phyloP scores from a whole-genome alignment of 2,888 invertebrate genomes.

The Aromia moschata region DNA sequence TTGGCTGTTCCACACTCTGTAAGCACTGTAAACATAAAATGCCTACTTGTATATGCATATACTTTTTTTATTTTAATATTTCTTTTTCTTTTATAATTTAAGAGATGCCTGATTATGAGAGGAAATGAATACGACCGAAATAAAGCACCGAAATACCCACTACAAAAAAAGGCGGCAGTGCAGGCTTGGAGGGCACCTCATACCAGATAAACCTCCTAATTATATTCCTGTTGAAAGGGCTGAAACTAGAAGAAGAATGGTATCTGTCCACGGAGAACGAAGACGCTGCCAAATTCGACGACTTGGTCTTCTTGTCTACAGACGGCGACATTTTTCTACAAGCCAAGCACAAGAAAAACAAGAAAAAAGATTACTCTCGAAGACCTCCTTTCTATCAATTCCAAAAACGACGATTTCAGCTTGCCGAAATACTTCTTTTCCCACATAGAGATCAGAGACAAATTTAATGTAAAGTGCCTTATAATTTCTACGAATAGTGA shows the following conservation, averaged over 20 bases:
- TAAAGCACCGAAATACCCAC: too few relatives aligned
- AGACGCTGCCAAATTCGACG: constrained; percentile 1
- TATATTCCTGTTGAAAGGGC: background rate
- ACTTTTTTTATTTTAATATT: too few relatives aligned
- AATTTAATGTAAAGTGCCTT: background rate
- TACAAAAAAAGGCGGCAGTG: constrained; percentile 1
- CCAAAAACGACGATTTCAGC: background rate
- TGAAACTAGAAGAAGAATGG: background rate
- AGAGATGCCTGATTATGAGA: too few relatives aligned
- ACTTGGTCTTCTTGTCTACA: background rate
- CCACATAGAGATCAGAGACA: background rate
- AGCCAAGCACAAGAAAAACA: constrained; percentile 7
- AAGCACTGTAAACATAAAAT: too few relatives aligned
- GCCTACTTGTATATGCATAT: too few relatives aligned
- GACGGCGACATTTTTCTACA: background rate
- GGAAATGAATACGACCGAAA: too few relatives aligned
- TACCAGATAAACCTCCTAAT: constrained; percentile 1
- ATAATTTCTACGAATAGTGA: constrained; percentile 6
- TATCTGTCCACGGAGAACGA: background rate
- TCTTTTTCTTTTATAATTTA: too few relatives aligned
- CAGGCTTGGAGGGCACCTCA: background rate
- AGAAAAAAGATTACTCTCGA: constrained; percentile 1
- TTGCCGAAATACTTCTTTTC: constrained; percentile 8
- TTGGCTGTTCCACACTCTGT: too few relatives aligned
- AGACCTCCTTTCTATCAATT: background rate